Evolutionary conservation across 2,797 vertebrate species (phyloP), one percentile per base, ranked within the genome.

Genomic region (Garrulus glandarius): DNA sequence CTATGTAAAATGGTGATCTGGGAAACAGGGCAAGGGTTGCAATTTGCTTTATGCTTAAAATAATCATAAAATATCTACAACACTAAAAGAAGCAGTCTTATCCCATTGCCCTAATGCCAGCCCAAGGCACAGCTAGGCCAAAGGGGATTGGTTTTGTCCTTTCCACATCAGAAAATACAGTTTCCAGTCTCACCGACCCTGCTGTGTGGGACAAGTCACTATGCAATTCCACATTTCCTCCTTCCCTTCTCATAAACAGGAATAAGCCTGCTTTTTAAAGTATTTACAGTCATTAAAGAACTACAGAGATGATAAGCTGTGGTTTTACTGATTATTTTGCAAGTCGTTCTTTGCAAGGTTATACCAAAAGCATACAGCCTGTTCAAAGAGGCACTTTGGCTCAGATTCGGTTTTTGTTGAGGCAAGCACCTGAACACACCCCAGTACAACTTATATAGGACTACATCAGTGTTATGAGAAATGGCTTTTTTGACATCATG

Each of bases 31-130:
- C 17, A 70, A 53, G 22, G 41, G 11, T 6, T 50, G 49, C 20
- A 43, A 20, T 44, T 78, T 55, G 44, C 18, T 84, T 55, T 32
- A 29, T 4, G 11, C 14, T 78, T 84, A 19, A 46, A 67, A 64
- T 36, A 43, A 24, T 27, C 4, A 8, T n/a, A 15, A 82, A 68
- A 64, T 16, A 3, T 12, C 41, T 32, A 4, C 19, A 10, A 14
- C 13, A 16, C 21, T 21, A n/a, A 36, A 87, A 69, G 17, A 27
- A 60, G 39, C 20, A 52, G 71, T 11, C 15, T 59, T 49, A 29
- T 6, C 9, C 22, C 3, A 1, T 8, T 64, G 77, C 13, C 30
- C 15, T 27, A 37, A 0, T 24, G 47, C 36, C 27, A 59, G 0
- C 22, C 27, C 47, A 30, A 4, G 37, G 44, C 61, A 64, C n/a